Conservation (phyloP, 2,888 invertebrate genomes). For the Noctua fimbriata region DNA sequence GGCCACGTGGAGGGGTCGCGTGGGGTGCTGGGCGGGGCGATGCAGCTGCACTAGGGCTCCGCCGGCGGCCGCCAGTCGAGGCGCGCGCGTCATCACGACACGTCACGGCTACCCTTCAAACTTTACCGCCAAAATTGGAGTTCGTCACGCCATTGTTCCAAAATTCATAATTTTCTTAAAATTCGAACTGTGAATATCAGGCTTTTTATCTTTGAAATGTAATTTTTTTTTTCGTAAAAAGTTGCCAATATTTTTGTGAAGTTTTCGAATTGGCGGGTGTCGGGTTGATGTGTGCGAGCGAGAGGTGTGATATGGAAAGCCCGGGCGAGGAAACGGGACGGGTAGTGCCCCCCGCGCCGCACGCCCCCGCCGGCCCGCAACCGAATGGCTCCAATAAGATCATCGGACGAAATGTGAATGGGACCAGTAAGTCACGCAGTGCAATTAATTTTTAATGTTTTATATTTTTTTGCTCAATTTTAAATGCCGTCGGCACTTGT, state of each 20-base stretch:
- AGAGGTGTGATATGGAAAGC: conserved; percentile 87
- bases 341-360: conserved; percentile 81
- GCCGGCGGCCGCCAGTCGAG: conserved; percentile 82
- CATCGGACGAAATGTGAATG: conserved; percentile 92
- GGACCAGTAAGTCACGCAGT: conserved; percentile 90
- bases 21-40: conserved; percentile 88
- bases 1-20: conserved; percentile 83
- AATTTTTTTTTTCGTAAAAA: conserved; percentile 61
- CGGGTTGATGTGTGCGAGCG: conserved; percentile 88
- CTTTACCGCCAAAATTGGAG: conserved; percentile 73
- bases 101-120: conserved; percentile 79
- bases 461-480: conserved; percentile 47
- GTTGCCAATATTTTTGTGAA: conserved; percentile 78
- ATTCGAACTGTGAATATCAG: conserved; percentile 56
- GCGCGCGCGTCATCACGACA: conserved; percentile 82
- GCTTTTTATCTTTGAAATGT: conserved; percentile 51
- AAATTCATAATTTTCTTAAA: conserved; percentile 41
- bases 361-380: conserved; percentile 85
- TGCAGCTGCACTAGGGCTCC: conserved; percentile 88
- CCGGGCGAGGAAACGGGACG: conserved; percentile 89
- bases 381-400: conserved; percentile 91
- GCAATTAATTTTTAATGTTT: conserved; percentile 67
- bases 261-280: conserved; percentile 85
- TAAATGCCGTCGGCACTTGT: conserved; percentile 48
- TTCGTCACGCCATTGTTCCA: conserved; percentile 56